Evolutionary conservation across 2,113 vertebrate genomes (phyloP), one percentile per base, ranked within the genome.

Genomic region (Cyphomyrus discorhynchus): DNA sequence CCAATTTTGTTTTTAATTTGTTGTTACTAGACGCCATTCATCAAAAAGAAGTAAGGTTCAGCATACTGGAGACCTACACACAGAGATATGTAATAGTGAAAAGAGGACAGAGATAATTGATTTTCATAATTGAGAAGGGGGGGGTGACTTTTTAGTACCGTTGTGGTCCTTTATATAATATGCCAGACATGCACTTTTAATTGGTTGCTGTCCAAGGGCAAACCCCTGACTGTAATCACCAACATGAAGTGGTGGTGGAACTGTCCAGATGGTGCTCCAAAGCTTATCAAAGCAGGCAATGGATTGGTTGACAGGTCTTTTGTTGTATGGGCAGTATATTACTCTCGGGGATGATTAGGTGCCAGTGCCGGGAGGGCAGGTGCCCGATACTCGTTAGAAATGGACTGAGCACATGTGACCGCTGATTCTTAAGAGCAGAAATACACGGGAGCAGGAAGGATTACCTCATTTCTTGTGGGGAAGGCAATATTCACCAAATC

Each of bases 61-160:
- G 47, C 42, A 52, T 50, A 17, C 58, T 49, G 58, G 27, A 87
- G 35, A n/a, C 31, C 85, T 90, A 77, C 89, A 90, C 85, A 87
- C 89, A 92, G 90, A 90, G 90, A 88, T 42, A 88, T 70, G 77
- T 47, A 53, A 49, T 47, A 52, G 52, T 86, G 88, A 91, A 88
- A 24, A 90, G 86, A 90, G 39, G 66, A 58, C 62, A 58, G 31
- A 80, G 85, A 66, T 70, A 47, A 89, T 27, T 58, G 62, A 58
- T 11, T 6, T n/a, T 46, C 35, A 62, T 7, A 24, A 58, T 39
- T 7, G 52, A 17, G 19, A 58, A 62, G 6, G 15, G 39, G 53
- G 50, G 53, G 86, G 8, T 1, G 4, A 62, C 19, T 10, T 58
- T 88, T 50, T 87, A 35, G 13, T 19, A 19, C 49, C 21, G 49